Evolutionary conservation across 2,113 vertebrate species (phyloP), one percentile per base, ranked within the genome.

Genomic region (Aythya baeri): DNA sequence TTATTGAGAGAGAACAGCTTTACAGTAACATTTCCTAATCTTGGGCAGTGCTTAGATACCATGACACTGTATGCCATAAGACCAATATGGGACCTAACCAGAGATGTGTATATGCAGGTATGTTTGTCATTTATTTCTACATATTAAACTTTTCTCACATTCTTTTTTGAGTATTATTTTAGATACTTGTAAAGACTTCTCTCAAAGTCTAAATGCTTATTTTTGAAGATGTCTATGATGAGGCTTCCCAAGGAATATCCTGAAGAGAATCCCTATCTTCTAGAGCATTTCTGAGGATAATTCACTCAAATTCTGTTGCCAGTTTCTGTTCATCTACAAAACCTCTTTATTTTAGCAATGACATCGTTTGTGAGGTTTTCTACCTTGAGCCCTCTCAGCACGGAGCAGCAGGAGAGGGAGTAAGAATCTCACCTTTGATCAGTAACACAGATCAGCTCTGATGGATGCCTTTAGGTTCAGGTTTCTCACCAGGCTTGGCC

Each of bases 391-490:
- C 44, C n/a, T 91, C 68, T 83, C 54, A 65, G 32, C 54, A 94
- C 6, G 23, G 72, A 94, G 66, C 80, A 88, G 72, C 17, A 73
- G 74, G 57, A 88, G 61, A 78, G 26, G 43, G 80, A 84, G 23
- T 34, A 58, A 73, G 44, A 75, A 9, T 41, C 61, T 83, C 1
- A 3, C 57, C 75, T 94, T 91, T 88, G 92, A 88, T 96, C 62
- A 71, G 57, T 74, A 73, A 61, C 54, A 87, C 52, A 84, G 36
- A 79, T 61, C 73, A 83, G 72, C 76, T 83, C 76, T 89, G 90
- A 92, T 57, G 49, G 49, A 89, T 88, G 81, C 61, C 72, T 89
- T 80, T 41, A 84, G 91, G 74, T 83, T 84, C 76, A 22, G 36
- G 46, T 84, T 91, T 88, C 76, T 70, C 74, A 41, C 62, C n/a